Evolutionary conservation across 2,113 vertebrate genomes (phyloP).

Genomic region (Alouatta palliata): DNA sequence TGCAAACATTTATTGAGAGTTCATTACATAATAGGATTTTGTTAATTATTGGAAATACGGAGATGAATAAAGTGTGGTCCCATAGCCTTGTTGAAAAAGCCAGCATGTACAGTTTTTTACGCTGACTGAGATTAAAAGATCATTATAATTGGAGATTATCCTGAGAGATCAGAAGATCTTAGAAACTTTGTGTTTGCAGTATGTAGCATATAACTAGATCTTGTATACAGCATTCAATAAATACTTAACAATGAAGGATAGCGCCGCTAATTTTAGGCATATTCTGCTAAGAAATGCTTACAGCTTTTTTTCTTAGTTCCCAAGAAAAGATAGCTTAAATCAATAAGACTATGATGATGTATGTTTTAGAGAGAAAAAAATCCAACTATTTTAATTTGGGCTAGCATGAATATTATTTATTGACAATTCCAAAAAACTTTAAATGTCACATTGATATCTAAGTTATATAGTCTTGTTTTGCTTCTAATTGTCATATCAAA

Average conservation of each 20-base stretch:
- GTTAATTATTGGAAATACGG: background rate
- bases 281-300: slow-evolving; percentile 29
- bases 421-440: slow-evolving; percentile 9
- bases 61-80: background rate
- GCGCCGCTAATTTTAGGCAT: background rate
- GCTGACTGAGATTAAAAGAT: background rate
- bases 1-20: background rate
- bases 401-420: slow-evolving; percentile 4
- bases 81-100: background rate
- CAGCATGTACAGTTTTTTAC: background rate
- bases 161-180: background rate
- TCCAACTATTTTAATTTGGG: background rate
- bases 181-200: background rate
- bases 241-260: background rate
- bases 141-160: background rate
- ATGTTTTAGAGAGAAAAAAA: slow-evolving; percentile 43
- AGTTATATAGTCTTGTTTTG: background rate
- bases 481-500: slow-evolving; percentile 61
- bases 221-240: background rate
- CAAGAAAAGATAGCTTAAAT: slow-evolving; percentile 22
- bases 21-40: slow-evolving; percentile 33
- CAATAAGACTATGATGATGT: background rate
- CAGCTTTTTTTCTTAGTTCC: slow-evolving; percentile 10
- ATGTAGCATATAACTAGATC: background rate
- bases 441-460: slow-evolving; percentile 35